These are phyloP conservation scores for Apogon talboti DNA, from an alignment of 2,797 vertebrate species.

Conservation along the genomic window DNA sequence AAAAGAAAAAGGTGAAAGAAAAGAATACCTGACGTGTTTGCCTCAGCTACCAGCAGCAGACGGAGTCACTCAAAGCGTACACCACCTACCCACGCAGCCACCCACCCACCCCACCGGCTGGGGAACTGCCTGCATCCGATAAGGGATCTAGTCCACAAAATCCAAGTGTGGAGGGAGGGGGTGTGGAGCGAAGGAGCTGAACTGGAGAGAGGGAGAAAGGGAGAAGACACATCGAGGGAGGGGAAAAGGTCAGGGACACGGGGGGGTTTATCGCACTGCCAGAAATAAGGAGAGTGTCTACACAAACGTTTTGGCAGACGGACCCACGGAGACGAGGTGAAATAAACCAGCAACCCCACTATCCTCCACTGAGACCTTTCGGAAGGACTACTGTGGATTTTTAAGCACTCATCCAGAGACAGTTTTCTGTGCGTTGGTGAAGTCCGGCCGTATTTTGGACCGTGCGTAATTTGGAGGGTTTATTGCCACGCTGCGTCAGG, in stretches of 20 bases:
- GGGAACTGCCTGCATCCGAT: conserved; percentile 82
- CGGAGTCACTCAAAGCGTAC: conserved; percentile 69
- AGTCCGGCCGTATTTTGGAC: conserved; percentile 54
- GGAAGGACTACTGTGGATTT: conserved; percentile 54
- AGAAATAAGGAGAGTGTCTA: conserved; percentile 78
- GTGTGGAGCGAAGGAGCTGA: conserved; percentile 69
- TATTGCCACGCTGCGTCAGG: conserved; percentile 71
- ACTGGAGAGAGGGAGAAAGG: conserved; percentile 61
- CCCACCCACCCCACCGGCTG: conserved; percentile 57
- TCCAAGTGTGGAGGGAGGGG: conserved; percentile 74
- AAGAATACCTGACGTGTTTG: conserved; percentile 69
- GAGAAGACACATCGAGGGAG: conserved; percentile 72
- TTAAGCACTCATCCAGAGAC: conserved; percentile 11
- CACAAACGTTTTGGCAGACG: conserved; percentile 70
- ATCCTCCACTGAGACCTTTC: conserved; percentile 21
- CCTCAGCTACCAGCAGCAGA: conserved; percentile 78
- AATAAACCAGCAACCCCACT: conserved; percentile 49
- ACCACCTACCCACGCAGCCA: conserved; percentile 67
- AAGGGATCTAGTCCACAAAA: conserved; percentile 76
- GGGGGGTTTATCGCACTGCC: conserved; percentile 69
- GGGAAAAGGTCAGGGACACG: conserved; percentile 77
- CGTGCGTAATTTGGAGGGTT: conserved; percentile 77
- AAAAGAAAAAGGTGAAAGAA: conserved; percentile 35
- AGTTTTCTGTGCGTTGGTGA: conserved; percentile 17
- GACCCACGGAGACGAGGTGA: conserved; percentile 63